Conservation (phyloP, 2,797 vertebrate genomes). For the Leptatherina wallacei region DNA sequence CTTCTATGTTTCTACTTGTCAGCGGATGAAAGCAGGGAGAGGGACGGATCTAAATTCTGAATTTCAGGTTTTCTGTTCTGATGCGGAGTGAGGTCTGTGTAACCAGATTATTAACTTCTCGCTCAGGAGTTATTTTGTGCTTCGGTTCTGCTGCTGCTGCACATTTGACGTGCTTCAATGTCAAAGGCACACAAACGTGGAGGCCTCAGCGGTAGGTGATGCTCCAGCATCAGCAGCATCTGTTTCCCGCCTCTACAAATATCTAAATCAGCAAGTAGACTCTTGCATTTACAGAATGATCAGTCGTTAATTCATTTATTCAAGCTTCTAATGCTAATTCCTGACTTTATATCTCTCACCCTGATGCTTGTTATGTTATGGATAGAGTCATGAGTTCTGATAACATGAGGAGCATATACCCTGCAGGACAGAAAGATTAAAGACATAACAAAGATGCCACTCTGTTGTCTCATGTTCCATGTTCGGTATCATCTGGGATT, state of each 20-base stretch:
- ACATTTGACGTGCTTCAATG: conserved; percentile 19
- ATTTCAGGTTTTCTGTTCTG: conserved; percentile 10
- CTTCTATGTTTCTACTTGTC: background rate
- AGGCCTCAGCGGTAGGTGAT: background rate
- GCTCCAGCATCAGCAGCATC: background rate
- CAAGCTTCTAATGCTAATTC: background rate
- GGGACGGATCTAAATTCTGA: conserved; percentile 6
- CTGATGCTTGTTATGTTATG: background rate
- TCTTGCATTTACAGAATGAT: no score
- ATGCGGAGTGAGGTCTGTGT: conserved; percentile 7
- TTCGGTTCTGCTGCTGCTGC: conserved; percentile 11
- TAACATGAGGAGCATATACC: conserved; percentile 1
- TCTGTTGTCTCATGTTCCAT: background rate
- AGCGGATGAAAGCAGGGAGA: background rate
- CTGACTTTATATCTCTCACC: background rate
- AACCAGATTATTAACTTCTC: conserved; percentile 20
- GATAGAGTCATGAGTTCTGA: background rate
- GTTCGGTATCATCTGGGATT: background rate
- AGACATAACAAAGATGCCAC: background rate
- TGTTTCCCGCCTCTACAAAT: no score
- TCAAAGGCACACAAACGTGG: background rate
- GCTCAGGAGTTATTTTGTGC: background rate
- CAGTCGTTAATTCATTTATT: no score
- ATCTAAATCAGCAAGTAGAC: no score
- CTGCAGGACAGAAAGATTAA: conserved; percentile 19